phyloP scores from a whole-genome alignment of 2,888 invertebrate genomes.

The Anaspis maculata region DNA sequence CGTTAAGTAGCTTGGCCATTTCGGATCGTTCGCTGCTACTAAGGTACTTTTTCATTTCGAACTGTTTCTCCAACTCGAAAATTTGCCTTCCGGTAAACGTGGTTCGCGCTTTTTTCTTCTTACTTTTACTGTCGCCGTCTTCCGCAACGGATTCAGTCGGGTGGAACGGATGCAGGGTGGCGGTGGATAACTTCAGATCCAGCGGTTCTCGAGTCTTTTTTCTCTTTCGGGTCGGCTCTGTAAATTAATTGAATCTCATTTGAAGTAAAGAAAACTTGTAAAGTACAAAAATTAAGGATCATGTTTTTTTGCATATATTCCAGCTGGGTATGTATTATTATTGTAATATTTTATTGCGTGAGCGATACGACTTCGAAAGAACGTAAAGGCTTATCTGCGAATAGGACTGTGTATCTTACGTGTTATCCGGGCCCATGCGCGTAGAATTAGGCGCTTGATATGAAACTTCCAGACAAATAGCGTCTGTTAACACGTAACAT shows the following conservation, averaged over 20 bases:
- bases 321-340: too few species aligned
- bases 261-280: not conserved
- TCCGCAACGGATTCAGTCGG: constrained; percentile 44
- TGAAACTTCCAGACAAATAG: too few species aligned
- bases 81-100: constrained; percentile 94
- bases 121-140: constrained; percentile 46
- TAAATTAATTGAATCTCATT: constrained; percentile 6
- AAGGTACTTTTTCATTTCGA: constrained; percentile 92
- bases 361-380: too few species aligned
- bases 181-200: constrained; percentile 25
- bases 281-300: too few species aligned
- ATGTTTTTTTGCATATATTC: too few species aligned
- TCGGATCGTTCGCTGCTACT: constrained; percentile 91
- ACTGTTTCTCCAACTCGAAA: constrained; percentile 93
- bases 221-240: constrained; percentile 35
- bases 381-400: too few species aligned
- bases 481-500: too few species aligned
- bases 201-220: constrained; percentile 32
- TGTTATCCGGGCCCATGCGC: too few species aligned
- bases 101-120: constrained; percentile 83
- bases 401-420: too few species aligned
- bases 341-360: too few species aligned
- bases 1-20: constrained; percentile 87
- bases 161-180: constrained; percentile 20
- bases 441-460: too few species aligned